phyloP scores from a whole-genome alignment of 92 coral and sea anemone species.

The Palythoa heliodiscus region DNA sequence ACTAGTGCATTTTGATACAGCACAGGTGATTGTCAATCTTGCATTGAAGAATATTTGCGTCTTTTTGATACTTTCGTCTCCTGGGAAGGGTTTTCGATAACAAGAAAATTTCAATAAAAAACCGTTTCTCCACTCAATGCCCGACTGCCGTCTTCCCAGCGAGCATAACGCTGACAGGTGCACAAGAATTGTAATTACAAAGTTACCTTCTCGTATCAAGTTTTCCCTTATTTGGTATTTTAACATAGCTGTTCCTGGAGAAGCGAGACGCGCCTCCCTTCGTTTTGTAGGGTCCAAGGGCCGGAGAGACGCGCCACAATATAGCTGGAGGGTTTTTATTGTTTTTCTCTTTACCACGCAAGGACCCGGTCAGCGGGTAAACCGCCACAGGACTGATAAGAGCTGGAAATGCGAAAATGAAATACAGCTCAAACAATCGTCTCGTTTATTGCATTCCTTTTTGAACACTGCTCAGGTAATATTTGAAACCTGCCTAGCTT shows the following conservation, averaged over 20 bases:
- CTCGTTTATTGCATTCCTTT: background rate
- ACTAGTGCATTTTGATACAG: too few species aligned
- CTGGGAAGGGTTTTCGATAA: too few species aligned
- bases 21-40: too few species aligned
- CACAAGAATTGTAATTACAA: background rate
- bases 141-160: too few species aligned
- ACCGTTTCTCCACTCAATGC: too few species aligned
- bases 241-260: slow-evolving; percentile 17
- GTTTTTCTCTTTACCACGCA: slow-evolving; percentile 44
- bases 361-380: slow-evolving; percentile 45
- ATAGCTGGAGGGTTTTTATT: slow-evolving; percentile 20
- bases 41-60: too few species aligned
- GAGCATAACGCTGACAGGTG: background rate
- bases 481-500: too few species aligned
- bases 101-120: too few species aligned
- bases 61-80: too few species aligned
- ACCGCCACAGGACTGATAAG: slow-evolving; percentile 43
- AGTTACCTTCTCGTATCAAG: slow-evolving; percentile 22
- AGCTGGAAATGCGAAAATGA: background rate
- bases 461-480: background rate
- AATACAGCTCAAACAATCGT: background rate
- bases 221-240: slow-evolving; percentile 27
- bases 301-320: background rate
- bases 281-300: slow-evolving; percentile 2
- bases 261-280: slow-evolving; percentile 4